phyloP scores from a whole-genome alignment of 2,888 invertebrate species.

The Biston betularia region DNA sequence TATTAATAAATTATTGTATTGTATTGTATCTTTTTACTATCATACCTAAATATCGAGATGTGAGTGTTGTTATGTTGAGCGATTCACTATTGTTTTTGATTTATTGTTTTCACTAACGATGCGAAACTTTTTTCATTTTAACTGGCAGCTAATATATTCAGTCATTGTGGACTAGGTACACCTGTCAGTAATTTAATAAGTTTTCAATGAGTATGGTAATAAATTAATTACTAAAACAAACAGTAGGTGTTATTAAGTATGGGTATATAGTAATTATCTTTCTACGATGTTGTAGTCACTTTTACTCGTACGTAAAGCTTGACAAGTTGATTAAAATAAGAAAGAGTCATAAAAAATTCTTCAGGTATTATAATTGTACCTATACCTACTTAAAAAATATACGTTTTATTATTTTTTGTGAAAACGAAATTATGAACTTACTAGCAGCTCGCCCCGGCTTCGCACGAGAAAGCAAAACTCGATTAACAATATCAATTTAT shows the following conservation, averaged over 20 bases:
- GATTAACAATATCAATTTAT: no score
- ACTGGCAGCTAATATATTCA: neutral
- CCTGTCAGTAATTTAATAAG: constrained; percentile 14
- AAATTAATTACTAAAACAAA: constrained; percentile 24
- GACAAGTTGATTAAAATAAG: constrained; percentile 25
- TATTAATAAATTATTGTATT: no score
- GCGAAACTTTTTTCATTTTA: neutral
- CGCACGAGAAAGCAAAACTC: no score
- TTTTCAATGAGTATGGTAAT: constrained; percentile 13
- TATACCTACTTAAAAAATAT: no score
- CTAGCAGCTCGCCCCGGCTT: no score
- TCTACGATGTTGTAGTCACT: neutral
- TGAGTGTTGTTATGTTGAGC: no score
- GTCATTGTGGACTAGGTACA: constrained; percentile 11
- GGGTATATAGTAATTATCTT: constrained; percentile 1
- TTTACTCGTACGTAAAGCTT: constrained; percentile 13
- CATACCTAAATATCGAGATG: no score
- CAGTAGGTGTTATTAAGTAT: neutral
- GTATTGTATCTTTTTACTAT: no score
- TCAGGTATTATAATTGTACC: neutral
- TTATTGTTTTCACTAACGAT: neutral
- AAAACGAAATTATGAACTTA: no score
- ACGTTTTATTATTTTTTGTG: no score
- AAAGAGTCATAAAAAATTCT: neutral
- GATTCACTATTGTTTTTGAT: neutral